phyloP scores from a whole-genome alignment of 2,113 vertebrate species.

The Xiphophorus couchianus region DNA sequence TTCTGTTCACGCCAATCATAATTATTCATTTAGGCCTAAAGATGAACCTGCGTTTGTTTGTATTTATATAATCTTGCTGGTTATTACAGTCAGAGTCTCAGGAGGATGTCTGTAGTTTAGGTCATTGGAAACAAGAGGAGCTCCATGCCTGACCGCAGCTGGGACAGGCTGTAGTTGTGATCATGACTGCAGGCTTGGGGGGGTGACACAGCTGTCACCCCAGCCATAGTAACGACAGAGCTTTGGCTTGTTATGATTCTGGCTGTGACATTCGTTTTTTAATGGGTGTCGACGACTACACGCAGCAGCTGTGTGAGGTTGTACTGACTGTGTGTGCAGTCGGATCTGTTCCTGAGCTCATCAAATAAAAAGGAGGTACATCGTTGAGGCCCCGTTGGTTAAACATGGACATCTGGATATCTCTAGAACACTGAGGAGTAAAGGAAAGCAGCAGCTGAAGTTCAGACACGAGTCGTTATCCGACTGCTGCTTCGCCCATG shows the following conservation, averaged over 20 bases:
- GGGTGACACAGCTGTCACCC: conserved; percentile 21
- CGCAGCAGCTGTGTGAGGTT: neutral
- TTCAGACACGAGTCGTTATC: neutral
- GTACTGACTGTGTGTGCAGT: neutral
- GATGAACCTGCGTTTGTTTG: neutral
- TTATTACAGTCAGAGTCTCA: neutral
- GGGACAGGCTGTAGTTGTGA: conserved; percentile 14
- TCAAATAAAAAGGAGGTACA: neutral
- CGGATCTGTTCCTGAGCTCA: neutral
- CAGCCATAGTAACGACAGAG: neutral
- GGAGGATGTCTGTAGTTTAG: neutral
- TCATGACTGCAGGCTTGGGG: conserved; percentile 17
- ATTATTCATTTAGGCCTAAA: neutral
- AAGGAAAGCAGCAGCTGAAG: neutral
- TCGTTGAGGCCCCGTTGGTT: neutral
- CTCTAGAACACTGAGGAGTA: neutral
- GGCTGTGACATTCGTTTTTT: conserved; percentile 2
- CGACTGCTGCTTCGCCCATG: neutral
- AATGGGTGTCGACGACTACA: conserved; percentile 21
- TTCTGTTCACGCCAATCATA: neutral
- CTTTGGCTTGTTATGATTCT: conserved; percentile 11
- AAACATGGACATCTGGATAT: conserved; percentile 1
- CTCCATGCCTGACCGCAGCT: conserved; percentile 1
- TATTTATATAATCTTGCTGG: neutral
- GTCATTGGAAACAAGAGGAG: conserved; percentile 3